Conservation (phyloP, 2,113 vertebrate species). For the Ailuropoda melanoleuca region DNA sequence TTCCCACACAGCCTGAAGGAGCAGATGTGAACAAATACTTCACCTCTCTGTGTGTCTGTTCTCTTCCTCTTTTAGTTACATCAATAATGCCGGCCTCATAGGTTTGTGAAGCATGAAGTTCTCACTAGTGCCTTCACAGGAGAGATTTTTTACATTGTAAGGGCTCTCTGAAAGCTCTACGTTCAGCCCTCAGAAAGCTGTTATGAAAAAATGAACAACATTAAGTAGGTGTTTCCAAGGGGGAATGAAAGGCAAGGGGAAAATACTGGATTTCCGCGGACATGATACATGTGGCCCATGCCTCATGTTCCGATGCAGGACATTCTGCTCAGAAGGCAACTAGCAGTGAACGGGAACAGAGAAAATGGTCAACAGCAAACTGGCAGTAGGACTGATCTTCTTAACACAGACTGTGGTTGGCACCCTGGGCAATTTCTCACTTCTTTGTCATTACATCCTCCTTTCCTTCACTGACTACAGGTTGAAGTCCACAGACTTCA, state of each 20-base stretch:
- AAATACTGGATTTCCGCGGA: neutral
- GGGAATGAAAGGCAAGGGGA: neutral
- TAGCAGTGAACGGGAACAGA: neutral
- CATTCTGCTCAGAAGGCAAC: neutral
- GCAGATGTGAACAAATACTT: neutral
- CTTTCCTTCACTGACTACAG: neutral
- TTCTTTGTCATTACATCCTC: neutral
- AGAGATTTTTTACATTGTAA: neutral
- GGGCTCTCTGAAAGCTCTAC: neutral
- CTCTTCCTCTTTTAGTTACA: neutral
- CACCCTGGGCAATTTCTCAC: neutral
- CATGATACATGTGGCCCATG: rapidly evolving
- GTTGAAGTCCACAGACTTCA: neutral
- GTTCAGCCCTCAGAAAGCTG: neutral
- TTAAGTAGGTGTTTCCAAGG: neutral
- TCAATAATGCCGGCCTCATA: neutral
- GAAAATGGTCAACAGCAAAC: neutral
- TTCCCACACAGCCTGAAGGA: neutral
- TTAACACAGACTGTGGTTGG: neutral
- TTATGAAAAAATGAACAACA: neutral
- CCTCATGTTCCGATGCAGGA: neutral
- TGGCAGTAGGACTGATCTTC: neutral
- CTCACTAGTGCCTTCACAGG: neutral
- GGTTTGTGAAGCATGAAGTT: neutral
- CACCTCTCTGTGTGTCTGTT: neutral